Base-by-base conservation (phyloP, 2,888 invertebrate genomes). In the Cosmopolites sordidus region DNA sequence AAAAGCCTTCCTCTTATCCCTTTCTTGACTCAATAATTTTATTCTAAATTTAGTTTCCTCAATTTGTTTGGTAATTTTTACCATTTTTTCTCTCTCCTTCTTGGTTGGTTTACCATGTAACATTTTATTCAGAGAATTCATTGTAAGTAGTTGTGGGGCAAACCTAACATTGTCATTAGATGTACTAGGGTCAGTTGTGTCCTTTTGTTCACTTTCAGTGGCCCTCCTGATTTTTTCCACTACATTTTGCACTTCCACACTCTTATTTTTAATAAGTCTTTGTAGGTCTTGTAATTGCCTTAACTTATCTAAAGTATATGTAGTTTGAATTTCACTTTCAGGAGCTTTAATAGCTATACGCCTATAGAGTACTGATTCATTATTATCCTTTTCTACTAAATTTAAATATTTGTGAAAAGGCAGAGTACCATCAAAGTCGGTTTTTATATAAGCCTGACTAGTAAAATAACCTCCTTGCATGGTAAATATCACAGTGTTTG, bases 381-480 rank as follows among this genome's bases (percentile, higher is more conserved):
- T 61, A 45, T 63, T 61, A 51, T 62, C 60, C 16, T 63, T 69
- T 51, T 66, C 66, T 41, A 67, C 51, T 30, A 70, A 51, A 64
- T 74, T 74, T 45, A 72, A 56, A 58, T 66, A 62, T 44, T 69
- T 67, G 37, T 66, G 59, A 60, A 73, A 73, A 8, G 69, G 66
- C 52, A 67, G 62, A 22, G 69, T 63, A 53, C 65, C 68, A 18
- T 62, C 44, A 55, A 49, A 70, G 67, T 61, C 68, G 40, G 62
- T 69, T 37, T 69, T 60, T 48, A 77, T 70, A 58, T 75, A 76
- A 61, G 76, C 73, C 14, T 75, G 70, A 60, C 79, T 78, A 33
- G 88, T 87, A 70, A 93, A 95, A 66, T 83, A 89, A 2, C 92
- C 92, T 30, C 91, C 92, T 58, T 87, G 87, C 80, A 94, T 83